Evolutionary conservation across 2,888 invertebrate genomes (phyloP).

Genomic region (Pristionchus mayeri): DNA sequence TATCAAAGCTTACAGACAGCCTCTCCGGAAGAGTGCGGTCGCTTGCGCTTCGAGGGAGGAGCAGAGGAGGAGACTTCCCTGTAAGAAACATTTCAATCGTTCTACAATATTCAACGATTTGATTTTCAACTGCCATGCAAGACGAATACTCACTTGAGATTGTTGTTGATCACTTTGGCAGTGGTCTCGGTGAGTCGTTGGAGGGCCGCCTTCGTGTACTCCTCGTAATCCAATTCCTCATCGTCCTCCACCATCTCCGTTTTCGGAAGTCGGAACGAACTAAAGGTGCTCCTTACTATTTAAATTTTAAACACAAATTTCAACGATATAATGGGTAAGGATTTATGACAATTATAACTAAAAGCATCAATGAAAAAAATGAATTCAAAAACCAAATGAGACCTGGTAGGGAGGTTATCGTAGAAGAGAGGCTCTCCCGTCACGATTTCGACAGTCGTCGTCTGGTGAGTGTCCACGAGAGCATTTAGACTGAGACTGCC

Average conservation of each 20-base stretch:
- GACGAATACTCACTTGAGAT: not conserved
- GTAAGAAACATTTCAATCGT: not conserved
- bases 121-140: too few relatives aligned
- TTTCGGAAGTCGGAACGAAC: not conserved
- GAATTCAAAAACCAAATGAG: not conserved
- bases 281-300: too few relatives aligned
- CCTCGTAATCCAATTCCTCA: not conserved
- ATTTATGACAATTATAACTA: not conserved
- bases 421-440: conserved; percentile 36
- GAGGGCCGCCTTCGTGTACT: not conserved
- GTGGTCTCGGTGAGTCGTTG: not conserved
- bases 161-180: not conserved
- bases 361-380: not conserved
- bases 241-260: not conserved
- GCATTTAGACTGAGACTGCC: not conserved
- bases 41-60: conserved; percentile 16
- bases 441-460: not conserved
- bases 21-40: conserved; percentile 19
- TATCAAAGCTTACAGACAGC: not conserved
- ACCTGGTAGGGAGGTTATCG: not conserved
- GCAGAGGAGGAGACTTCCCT: conserved; percentile 6
- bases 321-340: not conserved
- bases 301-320: too few relatives aligned
- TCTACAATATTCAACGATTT: too few relatives aligned
- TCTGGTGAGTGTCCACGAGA: not conserved